phyloP scores from a whole-genome alignment of 2,797 vertebrate species.

The Xenopus petersii region DNA sequence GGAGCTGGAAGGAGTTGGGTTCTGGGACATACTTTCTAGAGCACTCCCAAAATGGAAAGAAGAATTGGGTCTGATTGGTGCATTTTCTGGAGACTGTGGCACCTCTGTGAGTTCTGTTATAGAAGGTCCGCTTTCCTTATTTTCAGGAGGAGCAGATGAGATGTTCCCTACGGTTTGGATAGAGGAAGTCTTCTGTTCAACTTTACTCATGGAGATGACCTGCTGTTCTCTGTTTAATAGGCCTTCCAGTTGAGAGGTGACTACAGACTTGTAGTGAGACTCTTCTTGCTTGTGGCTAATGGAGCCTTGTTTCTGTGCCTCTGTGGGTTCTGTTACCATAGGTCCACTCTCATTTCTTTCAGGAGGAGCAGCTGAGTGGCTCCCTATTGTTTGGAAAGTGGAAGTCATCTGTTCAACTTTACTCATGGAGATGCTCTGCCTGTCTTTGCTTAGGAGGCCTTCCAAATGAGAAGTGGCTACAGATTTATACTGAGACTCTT shows the following conservation, averaged over 20 bases:
- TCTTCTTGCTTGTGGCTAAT: slow-evolving; percentile 61
- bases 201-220: slow-evolving; percentile 54
- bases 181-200: slow-evolving; percentile 47
- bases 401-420: slow-evolving; percentile 52
- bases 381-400: neutral
- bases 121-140: neutral
- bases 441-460: slow-evolving; percentile 56
- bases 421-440: slow-evolving; percentile 53
- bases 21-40: slow-evolving; percentile 64
- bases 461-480: slow-evolving; percentile 49
- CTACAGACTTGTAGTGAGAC: slow-evolving; percentile 56
- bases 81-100: slow-evolving; percentile 9
- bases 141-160: slow-evolving; percentile 54
- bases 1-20: slow-evolving; percentile 67
- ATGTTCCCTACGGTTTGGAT: slow-evolving; percentile 20
- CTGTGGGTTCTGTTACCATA: slow-evolving; percentile 68
- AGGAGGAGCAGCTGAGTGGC: slow-evolving; percentile 50
- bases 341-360: slow-evolving; percentile 48
- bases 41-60: slow-evolving; percentile 28
- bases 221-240: slow-evolving; percentile 55
- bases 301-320: slow-evolving; percentile 67
- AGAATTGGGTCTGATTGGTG: neutral
- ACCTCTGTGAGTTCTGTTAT: slow-evolving; percentile 29
- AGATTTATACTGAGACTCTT: slow-evolving; percentile 58
- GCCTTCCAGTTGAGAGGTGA: slow-evolving; percentile 57